Conservation (phyloP, 2,888 invertebrate species). For the Agelastica alni region DNA sequence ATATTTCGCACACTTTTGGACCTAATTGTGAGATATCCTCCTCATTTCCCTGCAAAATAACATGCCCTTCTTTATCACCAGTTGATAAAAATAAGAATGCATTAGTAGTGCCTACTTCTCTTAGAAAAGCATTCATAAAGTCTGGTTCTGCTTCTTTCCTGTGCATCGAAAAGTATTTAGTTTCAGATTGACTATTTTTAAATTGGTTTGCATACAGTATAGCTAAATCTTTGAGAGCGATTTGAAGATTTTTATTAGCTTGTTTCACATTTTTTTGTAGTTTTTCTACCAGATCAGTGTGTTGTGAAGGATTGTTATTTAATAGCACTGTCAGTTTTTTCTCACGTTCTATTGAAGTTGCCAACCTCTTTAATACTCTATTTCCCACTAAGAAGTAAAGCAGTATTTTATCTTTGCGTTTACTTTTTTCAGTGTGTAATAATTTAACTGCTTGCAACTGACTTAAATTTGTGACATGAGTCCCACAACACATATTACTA, state of each 20-base stretch:
- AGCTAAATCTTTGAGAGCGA: slow-evolving; percentile 71
- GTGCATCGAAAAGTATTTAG: slow-evolving; percentile 64
- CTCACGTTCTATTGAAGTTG: slow-evolving; percentile 68
- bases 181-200: slow-evolving; percentile 57
- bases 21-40: slow-evolving; percentile 62
- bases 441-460: slow-evolving; percentile 71
- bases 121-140: slow-evolving; percentile 71
- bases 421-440: slow-evolving; percentile 72
- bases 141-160: slow-evolving; percentile 79
- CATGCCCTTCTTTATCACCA: slow-evolving; percentile 67
- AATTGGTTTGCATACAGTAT: slow-evolving; percentile 68
- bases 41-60: slow-evolving; percentile 62
- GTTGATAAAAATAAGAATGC: slow-evolving; percentile 71
- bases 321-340: slow-evolving; percentile 68
- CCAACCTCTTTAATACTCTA: slow-evolving; percentile 67
- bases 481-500: slow-evolving; percentile 86
- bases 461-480: slow-evolving; percentile 77
- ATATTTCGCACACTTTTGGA: slow-evolving; percentile 64
- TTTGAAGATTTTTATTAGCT: slow-evolving; percentile 67
- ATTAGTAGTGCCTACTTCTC: slow-evolving; percentile 62
- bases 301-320: slow-evolving; percentile 72
- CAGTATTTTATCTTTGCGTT: slow-evolving; percentile 66
- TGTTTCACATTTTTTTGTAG: slow-evolving; percentile 70
- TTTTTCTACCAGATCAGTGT: slow-evolving; percentile 74
- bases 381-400: slow-evolving; percentile 75